Evolutionary conservation across 1,140 invertebrate species (phyloP).

Genomic region (Dreissena polymorpha): DNA sequence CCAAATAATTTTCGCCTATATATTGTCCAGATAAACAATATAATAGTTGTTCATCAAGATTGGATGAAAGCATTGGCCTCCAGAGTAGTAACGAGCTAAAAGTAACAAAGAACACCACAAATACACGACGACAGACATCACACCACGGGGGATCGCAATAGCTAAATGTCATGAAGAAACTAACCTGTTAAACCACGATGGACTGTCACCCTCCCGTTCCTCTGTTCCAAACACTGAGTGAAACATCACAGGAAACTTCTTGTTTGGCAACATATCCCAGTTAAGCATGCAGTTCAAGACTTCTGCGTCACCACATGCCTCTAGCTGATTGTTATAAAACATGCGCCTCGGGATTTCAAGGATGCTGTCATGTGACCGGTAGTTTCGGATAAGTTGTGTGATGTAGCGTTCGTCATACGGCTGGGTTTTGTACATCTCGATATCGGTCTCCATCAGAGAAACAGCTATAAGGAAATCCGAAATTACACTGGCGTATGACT

Average conservation of each 20-base stretch:
- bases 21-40: too few relatives aligned
- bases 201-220: conserved; percentile 82
- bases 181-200: conserved; percentile 92
- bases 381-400: conserved; percentile 76
- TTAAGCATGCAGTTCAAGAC: conserved; percentile 72
- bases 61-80: too few relatives aligned
- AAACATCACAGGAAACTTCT: conserved; percentile 85
- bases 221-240: too few relatives aligned
- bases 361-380: conserved; percentile 74
- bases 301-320: conserved; percentile 78
- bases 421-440: conserved; percentile 65
- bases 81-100: too few relatives aligned
- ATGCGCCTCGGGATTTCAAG: conserved; percentile 68
- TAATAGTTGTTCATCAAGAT: too few relatives aligned
- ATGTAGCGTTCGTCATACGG: too few relatives aligned
- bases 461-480: conserved; percentile 74
- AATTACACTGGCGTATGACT: too few relatives aligned
- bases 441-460: conserved; percentile 66
- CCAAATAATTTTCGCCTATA: too few relatives aligned
- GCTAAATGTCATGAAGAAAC: too few relatives aligned
- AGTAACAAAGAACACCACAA: too few relatives aligned
- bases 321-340: conserved; percentile 74
- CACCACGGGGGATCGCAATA: too few relatives aligned
- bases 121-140: too few relatives aligned
- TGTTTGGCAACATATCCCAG: conserved; percentile 77